phyloP scores from a whole-genome alignment of 2,797 vertebrate species.

The Pogonophryne albipinna region DNA sequence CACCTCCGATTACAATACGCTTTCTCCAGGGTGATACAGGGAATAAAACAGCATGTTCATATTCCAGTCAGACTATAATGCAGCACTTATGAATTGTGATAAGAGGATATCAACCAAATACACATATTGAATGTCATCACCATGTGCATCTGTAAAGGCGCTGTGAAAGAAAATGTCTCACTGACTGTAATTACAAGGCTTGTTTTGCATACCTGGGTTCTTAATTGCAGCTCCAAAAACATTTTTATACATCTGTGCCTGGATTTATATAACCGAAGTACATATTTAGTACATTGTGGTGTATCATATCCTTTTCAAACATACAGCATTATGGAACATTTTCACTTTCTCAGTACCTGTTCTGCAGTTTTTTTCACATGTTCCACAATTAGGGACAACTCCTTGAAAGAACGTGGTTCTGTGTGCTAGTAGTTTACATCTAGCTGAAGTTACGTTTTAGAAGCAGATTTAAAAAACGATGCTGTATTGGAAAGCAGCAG shows the following conservation, averaged over 20 bases:
- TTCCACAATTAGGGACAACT: background rate
- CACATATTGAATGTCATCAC: background rate
- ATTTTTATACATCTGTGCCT: background rate
- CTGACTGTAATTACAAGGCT: background rate
- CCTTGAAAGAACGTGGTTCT: background rate
- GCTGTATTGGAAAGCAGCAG: conserved; percentile 21
- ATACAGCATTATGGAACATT: background rate
- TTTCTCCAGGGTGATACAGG: background rate
- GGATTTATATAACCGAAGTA: background rate
- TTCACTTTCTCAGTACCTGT: background rate
- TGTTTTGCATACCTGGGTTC: background rate
- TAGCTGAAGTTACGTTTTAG: background rate
- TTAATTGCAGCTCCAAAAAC: background rate
- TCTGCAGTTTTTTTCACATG: background rate
- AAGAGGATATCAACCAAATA: background rate
- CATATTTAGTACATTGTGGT: background rate
- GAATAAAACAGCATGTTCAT: conserved; percentile 4
- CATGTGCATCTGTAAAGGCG: background rate
- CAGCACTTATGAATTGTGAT: conserved; percentile 2
- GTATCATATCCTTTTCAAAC: background rate
- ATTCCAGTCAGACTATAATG: background rate
- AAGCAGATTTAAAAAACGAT: background rate
- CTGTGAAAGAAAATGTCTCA: background rate
- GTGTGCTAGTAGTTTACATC: background rate
- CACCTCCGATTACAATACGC: background rate